Evolutionary conservation across 2,888 invertebrate genomes (phyloP).

Genomic region (Ashinkailepas kermadecensis): DNA sequence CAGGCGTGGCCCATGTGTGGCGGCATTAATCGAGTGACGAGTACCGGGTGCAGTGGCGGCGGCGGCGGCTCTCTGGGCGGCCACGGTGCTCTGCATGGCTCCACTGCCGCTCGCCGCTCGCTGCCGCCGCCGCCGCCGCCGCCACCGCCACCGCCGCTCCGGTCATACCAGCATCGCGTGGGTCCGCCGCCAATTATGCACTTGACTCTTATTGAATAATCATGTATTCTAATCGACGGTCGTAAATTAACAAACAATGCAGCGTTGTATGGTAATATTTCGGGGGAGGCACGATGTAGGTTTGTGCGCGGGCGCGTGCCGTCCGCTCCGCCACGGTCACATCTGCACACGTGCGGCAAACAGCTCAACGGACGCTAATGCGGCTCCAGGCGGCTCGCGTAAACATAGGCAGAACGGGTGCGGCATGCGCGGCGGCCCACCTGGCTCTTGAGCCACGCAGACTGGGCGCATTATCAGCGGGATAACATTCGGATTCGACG

Average conservation of each 20-base stretch:
- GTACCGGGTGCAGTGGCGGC: neutral
- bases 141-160: neutral
- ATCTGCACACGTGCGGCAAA: no score
- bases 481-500: no score
- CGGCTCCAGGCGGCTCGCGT: no score
- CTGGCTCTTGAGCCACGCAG: no score
- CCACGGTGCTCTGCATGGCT: neutral
- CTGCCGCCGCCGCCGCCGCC: neutral
- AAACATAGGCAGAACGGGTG: no score
- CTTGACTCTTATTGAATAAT: conserved; percentile 20
- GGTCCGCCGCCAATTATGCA: neutral
- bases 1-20: no score
- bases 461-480: no score
- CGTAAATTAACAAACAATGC: conserved; percentile 13
- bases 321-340: no score
- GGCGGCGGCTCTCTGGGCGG: neutral
- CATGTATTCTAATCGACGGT: neutral
- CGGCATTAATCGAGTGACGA: neutral
- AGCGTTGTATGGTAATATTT: neutral
- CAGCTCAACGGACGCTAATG: no score
- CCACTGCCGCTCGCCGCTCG: neutral
- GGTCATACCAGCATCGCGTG: no score
- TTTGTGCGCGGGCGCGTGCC: no score
- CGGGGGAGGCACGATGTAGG: neutral
- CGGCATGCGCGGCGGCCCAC: no score